A percentile compares a stretch with the other conserved stretches of the same genome.
Evolutionary conservation across 2,113 vertebrate genomes (phyloP).

Genomic region (Coreoperca whiteheadi): DNA sequence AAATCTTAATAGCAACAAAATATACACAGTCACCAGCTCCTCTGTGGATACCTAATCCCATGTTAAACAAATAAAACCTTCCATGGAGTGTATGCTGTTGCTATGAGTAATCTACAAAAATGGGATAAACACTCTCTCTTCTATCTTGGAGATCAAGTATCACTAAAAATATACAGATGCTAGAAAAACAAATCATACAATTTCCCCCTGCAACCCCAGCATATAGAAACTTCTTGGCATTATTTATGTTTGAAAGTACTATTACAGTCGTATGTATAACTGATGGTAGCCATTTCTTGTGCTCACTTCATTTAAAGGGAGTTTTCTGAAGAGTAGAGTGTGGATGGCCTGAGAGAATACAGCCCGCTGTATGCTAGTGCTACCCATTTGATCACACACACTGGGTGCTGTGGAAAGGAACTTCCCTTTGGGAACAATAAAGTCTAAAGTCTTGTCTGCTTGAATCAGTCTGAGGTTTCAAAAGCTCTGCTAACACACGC

Average conservation of each 20-base stretch:
- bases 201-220: slow-evolving; percentile 45
- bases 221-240: slow-evolving; percentile 20
- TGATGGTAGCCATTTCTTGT: background rate
- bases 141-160: slow-evolving; percentile 64
- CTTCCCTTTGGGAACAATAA: no score
- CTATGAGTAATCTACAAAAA: slow-evolving; percentile 58
- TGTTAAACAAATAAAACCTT: slow-evolving; percentile 76
- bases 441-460: background rate
- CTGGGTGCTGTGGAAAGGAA: no score
- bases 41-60: slow-evolving; percentile 72
- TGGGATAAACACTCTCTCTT: slow-evolving; percentile 56
- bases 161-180: slow-evolving; percentile 73
- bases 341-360: background rate
- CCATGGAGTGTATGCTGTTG: slow-evolving; percentile 10
- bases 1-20: slow-evolving; percentile 71
- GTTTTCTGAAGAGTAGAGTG: background rate
- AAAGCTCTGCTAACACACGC: slow-evolving; percentile 58
- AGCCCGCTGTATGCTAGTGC: background rate
- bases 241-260: slow-evolving; percentile 19
- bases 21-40: slow-evolving; percentile 60
- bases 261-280: background rate
- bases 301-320: slow-evolving; percentile 5
- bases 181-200: slow-evolving; percentile 62
- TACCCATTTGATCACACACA: slow-evolving; percentile 14
- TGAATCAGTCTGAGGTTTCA: slow-evolving; percentile 34